These are phyloP conservation scores for Monopis laevigella DNA, from an alignment of 2,888 invertebrate species.

Conservation along the genomic window DNA sequence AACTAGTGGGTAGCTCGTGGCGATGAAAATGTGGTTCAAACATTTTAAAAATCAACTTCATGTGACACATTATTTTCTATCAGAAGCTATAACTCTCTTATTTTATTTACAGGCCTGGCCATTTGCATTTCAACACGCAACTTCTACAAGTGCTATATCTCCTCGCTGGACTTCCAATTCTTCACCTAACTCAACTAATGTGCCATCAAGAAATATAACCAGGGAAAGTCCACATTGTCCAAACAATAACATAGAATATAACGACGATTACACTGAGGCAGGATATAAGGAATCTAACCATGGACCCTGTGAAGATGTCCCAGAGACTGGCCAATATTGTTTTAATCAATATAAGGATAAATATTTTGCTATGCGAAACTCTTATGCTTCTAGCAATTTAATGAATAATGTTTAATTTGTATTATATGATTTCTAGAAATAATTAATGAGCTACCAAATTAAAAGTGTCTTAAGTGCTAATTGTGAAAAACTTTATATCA, in stretches of 20 bases:
- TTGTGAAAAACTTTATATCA: no score
- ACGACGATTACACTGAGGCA: constrained; percentile 43
- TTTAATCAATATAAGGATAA: constrained; percentile 51
- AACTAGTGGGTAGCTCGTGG: no score
- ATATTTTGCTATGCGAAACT: constrained; percentile 46
- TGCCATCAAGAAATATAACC: constrained; percentile 16
- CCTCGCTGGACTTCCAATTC: constrained; percentile 47
- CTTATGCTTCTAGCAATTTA: constrained; percentile 39
- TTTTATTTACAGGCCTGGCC: constrained; percentile 93
- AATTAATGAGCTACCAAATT: no score
- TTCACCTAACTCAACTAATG: constrained; percentile 26
- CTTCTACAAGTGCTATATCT: constrained; percentile 45
- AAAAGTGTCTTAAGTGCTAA: no score
- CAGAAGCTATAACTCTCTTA: no score
- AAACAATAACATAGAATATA: constrained; percentile 27
- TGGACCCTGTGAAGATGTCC: constrained; percentile 24
- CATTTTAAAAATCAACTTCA: no score
- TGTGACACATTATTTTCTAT: no score
- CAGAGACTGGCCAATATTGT: constrained; percentile 39
- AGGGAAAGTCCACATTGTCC: constrained; percentile 18
- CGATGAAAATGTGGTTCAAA: no score
- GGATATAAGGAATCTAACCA: constrained; percentile 49
- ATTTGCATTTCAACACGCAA: constrained; percentile 77
- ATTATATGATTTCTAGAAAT: no score
- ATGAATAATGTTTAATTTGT: constrained; percentile 29